A percentile compares a stretch with the other conserved stretches of the same genome.
Evolutionary conservation across 2,113 vertebrate genomes (phyloP).

Genomic region (Oenanthe melanoleuca): DNA sequence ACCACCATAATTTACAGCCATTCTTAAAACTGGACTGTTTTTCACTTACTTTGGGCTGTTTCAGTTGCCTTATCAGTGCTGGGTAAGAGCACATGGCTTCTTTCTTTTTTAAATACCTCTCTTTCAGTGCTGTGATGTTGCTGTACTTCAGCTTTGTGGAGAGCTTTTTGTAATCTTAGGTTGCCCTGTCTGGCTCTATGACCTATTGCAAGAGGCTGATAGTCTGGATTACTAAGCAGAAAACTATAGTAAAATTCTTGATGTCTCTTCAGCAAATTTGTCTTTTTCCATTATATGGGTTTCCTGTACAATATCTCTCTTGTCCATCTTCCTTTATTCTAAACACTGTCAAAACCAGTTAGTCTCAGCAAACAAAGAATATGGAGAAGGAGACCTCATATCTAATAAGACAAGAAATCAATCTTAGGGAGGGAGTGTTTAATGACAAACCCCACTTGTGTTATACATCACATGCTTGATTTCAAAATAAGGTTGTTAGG

Average conservation of each 20-base stretch:
- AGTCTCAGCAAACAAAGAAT: background rate
- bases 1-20: background rate
- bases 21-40: background rate
- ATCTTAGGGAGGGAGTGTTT: background rate
- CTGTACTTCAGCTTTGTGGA: background rate
- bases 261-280: background rate
- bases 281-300: background rate
- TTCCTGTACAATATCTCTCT: background rate
- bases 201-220: background rate
- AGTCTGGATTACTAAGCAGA: background rate
- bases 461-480: background rate
- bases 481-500: background rate
- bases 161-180: background rate
- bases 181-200: background rate
- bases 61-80: background rate
- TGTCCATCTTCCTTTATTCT: background rate
- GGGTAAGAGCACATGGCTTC: accelerated
- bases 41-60: background rate
- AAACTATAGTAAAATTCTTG: background rate
- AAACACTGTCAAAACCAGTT: background rate
- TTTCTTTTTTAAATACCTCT: background rate
- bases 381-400: background rate
- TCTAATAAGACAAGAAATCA: background rate
- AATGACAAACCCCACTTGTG: background rate
- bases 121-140: background rate